phyloP scores from a whole-genome alignment of 2,113 vertebrate genomes.

The Spermophilus dauricus region DNA sequence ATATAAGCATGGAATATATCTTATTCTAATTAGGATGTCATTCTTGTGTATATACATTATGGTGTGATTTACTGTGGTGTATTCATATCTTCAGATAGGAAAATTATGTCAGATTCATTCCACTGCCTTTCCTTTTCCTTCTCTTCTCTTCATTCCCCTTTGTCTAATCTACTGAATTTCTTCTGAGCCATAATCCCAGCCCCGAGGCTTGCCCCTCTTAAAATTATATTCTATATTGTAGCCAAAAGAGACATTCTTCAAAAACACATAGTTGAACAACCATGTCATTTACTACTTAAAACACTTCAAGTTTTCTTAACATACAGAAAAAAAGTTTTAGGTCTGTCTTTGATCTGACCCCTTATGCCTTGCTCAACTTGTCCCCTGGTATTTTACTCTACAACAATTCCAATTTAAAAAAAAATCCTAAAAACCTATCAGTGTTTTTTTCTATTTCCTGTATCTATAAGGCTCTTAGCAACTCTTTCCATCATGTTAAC shows the following conservation, averaged over 20 bases:
- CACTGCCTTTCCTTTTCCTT: no score
- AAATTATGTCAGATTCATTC: no score
- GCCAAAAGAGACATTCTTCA: constrained; percentile 21
- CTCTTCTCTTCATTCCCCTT: no score
- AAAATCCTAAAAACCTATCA: background rate
- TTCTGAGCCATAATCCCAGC: no score
- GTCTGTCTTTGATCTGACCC: constrained; percentile 10
- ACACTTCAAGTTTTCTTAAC: background rate
- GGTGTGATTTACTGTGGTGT: no score
- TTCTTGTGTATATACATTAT: no score
- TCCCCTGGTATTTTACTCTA: constrained; percentile 43
- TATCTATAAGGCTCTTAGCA: background rate
- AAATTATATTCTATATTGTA: constrained; percentile 31
- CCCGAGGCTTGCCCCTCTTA: constrained; percentile 5
- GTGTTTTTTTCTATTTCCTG: background rate
- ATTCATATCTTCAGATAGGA: no score
- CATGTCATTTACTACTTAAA: constrained; percentile 2
- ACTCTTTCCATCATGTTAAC: constrained; percentile 36
- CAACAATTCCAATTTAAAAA: constrained; percentile 26
- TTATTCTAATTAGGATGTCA: no score
- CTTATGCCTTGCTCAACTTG: background rate
- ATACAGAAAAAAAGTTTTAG: constrained; percentile 8
- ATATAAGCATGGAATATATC: no score
- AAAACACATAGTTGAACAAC: background rate
- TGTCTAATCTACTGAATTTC: no score